These are phyloP conservation scores for Danaus plexippus DNA, from an alignment of 1,140 invertebrate species.

Conservation along the genomic window DNA sequence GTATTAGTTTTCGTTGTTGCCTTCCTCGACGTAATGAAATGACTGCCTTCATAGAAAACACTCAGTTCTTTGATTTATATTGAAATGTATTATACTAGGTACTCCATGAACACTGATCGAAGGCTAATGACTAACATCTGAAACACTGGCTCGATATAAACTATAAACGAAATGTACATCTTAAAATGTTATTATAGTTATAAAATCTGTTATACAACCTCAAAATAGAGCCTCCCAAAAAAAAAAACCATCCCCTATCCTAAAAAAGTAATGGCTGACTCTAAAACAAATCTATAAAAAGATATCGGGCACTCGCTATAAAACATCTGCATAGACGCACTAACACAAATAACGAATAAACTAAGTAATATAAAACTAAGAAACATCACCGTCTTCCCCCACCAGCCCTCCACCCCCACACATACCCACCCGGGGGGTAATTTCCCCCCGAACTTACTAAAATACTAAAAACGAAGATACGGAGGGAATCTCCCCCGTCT, in stretches of 20 bases:
- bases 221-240: neutral
- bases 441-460: slow-evolving; percentile 68
- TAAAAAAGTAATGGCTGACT: slow-evolving; percentile 29
- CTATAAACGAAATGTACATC: too few species aligned
- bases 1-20: too few species aligned
- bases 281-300: slow-evolving; percentile 35
- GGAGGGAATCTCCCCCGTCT: slow-evolving; percentile 47
- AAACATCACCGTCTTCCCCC: slow-evolving; percentile 68
- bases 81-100: too few species aligned
- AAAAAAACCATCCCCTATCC: slow-evolving; percentile 28
- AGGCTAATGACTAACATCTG: too few species aligned
- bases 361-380: slow-evolving; percentile 72
- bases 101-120: too few species aligned
- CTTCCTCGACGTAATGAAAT: too few species aligned
- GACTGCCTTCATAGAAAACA: too few species aligned
- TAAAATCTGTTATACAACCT: too few species aligned
- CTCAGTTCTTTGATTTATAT: too few species aligned
- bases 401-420: slow-evolving; percentile 1
- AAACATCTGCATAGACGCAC: slow-evolving; percentile 62
- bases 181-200: too few species aligned
- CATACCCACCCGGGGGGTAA: slow-evolving; percentile 41
- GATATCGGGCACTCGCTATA: slow-evolving; percentile 24
- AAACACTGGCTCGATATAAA: too few species aligned
- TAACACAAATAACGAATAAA: slow-evolving; percentile 68
- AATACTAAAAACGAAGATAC: slow-evolving; percentile 70